Conservation (phyloP, 2,888 invertebrate genomes). For the Monoplex corrugatus region DNA sequence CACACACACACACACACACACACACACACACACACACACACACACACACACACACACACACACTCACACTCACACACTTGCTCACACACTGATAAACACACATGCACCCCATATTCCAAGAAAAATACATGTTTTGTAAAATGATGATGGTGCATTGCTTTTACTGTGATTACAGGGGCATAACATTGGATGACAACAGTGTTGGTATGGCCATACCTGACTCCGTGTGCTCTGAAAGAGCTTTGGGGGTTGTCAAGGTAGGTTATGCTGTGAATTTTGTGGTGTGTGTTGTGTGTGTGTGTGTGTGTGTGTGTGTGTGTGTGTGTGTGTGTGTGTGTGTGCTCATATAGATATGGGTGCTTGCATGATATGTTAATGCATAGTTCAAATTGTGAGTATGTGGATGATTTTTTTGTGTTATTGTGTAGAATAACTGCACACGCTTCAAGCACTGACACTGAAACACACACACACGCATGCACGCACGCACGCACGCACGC, state of each 20-base stretch:
- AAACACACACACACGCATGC: background rate
- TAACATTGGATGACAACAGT: constrained; percentile 85
- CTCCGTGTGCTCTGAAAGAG: constrained; percentile 95
- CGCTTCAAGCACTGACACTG: too few species aligned
- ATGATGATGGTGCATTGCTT: too few species aligned
- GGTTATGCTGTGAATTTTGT: background rate
- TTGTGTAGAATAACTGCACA: too few species aligned
- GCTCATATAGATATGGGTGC: too few species aligned
- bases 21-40: too few species aligned
- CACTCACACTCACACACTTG: too few species aligned
- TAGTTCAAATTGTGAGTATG: background rate
- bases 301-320: background rate
- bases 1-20: too few species aligned
- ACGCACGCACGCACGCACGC: background rate
- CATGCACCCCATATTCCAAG: too few species aligned
- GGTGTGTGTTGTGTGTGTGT: background rate
- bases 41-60: too few species aligned
- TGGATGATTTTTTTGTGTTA: background rate
- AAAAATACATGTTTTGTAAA: too few species aligned
- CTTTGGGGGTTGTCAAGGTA: constrained; percentile 89
- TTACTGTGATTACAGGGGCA: constrained; percentile 64
- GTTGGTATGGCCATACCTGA: constrained; percentile 96
- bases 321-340: constrained; percentile 21
- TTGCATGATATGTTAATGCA: too few species aligned
- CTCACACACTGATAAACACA: too few species aligned